Base-by-base conservation (phyloP, 2,797 vertebrate genomes). In the Enteromius argenteus region DNA sequence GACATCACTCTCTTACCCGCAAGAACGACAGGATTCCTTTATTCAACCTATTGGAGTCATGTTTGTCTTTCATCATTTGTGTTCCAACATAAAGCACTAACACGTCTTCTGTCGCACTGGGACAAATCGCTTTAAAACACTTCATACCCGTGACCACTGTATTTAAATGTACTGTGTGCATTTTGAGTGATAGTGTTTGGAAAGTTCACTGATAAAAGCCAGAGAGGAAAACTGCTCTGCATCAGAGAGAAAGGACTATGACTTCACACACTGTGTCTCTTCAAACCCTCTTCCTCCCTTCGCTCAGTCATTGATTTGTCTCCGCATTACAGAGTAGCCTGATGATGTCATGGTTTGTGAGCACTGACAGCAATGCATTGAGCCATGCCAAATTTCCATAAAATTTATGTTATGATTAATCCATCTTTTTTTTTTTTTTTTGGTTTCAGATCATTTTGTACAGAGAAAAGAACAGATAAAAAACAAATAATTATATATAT, bases 181-280 rank as follows among this genome's bases (percentile, higher is more conserved):
- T 84, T 79, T 78, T 32, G 72, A 82, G 56, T 80, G 83, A 83
- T 58, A 51, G 73, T 76, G 66, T 23, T 58, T 85, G 81, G 85
- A 87, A 88, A 46, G 75, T 60, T 72, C 46, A 42, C 74, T 88
- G 89, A 90, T 82, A 86, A 87, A 88, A 84, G 37, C 83, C 89
- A 91, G 87, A 85, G 60, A 85, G 60, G 83, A 77, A 74, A 84
- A 49, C 90, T 91, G 90, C 69, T 85, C 72, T 90, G 89, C 74
- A 87, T 92, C 87, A 69, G 79, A 72, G 84, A 53, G 66, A 85
- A 87, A 62, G 30, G 74, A 39, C 71, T 79, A 85, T 79, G 88
- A 88, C 84, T 89, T 81, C 86, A 89, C 81, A 79, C 67, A 67
- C 78, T 27, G 39, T 39, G 46, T 17, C 49, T 83, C 46, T 69